A percentile compares a stretch with the other conserved stretches of the same genome.
Conservation (phyloP, 1,140 invertebrate genomes). For the Lasioglossum baleicum region DNA sequence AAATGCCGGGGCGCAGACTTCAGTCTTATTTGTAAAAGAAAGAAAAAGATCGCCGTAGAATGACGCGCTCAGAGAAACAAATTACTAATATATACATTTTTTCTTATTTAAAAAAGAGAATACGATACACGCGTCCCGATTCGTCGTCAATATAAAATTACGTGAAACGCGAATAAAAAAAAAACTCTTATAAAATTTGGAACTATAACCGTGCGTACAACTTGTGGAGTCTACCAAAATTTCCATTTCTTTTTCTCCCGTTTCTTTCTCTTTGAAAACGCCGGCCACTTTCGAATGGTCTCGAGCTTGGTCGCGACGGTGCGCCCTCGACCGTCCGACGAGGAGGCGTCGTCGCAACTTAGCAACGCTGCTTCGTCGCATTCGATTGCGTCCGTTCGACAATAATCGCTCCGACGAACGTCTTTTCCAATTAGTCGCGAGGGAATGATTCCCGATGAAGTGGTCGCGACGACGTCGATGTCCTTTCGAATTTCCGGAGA, state of each 20-base stretch:
- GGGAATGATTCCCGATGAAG: not conserved
- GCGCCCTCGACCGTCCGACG: not conserved
- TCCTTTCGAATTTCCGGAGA: not conserved
- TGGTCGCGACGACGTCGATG: too few relatives aligned
- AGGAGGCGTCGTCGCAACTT: not conserved
- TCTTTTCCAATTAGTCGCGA: not conserved
- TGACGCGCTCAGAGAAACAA: not conserved
- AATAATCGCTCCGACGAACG: not conserved
- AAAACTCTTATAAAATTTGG: not conserved
- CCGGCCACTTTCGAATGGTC: not conserved
- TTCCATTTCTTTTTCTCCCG: constrained; percentile 57
- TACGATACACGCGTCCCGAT: not conserved
- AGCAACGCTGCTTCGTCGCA: not conserved
- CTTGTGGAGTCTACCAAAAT: constrained; percentile 57
- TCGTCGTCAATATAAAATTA: not conserved
- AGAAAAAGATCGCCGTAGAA: too few relatives aligned
- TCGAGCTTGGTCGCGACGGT: not conserved
- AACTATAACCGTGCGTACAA: not conserved
- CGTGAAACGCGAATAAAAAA: not conserved
- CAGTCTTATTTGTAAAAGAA: too few relatives aligned
- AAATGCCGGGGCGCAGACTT: too few relatives aligned
- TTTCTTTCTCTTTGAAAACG: constrained; percentile 1
- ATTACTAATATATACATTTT: not conserved
- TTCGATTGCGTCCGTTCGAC: not conserved
- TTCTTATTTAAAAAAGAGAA: not conserved